Percentiles rank a stretch among this genome's conserved stretches.
These are phyloP conservation scores for Mola mola DNA, from an alignment of 2,113 vertebrate genomes.

Conservation along the genomic window DNA sequence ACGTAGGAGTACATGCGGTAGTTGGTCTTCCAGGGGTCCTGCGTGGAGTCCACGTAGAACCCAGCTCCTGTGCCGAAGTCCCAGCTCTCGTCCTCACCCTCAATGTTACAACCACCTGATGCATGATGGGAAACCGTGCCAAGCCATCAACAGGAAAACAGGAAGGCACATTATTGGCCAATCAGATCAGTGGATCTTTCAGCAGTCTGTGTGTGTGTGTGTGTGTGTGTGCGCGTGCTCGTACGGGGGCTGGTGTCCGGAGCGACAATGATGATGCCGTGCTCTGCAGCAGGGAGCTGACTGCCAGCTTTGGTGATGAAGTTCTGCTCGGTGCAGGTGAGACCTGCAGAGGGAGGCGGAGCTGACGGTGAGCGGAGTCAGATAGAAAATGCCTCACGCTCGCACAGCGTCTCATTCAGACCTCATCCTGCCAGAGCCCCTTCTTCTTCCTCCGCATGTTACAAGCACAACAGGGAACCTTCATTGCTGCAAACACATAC, in stretches of 20 bases:
- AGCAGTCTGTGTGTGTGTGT: not conserved
- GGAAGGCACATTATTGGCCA: too few species aligned
- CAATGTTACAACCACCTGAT: constrained; percentile 91
- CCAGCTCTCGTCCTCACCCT: constrained; percentile 96
- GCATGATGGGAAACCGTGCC: constrained; percentile 1
- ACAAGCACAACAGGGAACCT: too few species aligned
- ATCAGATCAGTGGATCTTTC: not conserved
- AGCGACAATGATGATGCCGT: constrained; percentile 88
- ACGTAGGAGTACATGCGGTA: constrained; percentile 96
- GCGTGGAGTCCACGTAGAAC: constrained; percentile 92
- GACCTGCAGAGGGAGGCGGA: constrained; percentile 74
- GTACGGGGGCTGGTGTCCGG: constrained; percentile 96
- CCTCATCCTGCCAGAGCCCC: too few species aligned
- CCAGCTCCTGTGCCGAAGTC: constrained; percentile 96
- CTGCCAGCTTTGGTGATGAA: constrained; percentile 93
- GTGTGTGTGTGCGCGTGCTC: constrained; percentile 43
- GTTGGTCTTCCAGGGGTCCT: constrained; percentile 95
- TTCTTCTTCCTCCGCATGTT: too few species aligned
- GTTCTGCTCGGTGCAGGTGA: constrained; percentile 97
- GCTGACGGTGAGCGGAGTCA: not conserved
- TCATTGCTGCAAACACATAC: too few species aligned
- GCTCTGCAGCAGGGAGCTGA: constrained; percentile 89
- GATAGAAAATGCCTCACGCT: too few species aligned
- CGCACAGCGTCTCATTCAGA: too few species aligned
- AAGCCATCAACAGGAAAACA: too few species aligned